Percentiles rank a stretch among this genome's conserved stretches.
Evolutionary conservation across 1,140 invertebrate species (phyloP).

Genomic region (Capitella teleta): DNA sequence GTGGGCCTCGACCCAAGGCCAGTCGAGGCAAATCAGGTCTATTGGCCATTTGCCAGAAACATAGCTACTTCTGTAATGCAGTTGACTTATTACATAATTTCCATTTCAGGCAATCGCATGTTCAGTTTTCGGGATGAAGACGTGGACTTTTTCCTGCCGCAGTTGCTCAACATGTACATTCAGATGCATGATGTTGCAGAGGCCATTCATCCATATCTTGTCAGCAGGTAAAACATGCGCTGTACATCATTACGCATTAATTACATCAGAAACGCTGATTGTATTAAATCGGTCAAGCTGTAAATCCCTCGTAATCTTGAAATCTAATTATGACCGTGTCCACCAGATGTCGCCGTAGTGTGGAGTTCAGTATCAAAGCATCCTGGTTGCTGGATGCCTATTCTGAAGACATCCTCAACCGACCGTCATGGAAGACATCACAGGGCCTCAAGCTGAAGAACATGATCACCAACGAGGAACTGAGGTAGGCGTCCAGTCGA

Average conservation of each 20-base stretch:
- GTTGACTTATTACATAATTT: no score
- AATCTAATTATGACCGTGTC: slow-evolving; percentile 17
- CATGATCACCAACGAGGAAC: slow-evolving; percentile 75
- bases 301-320: neutral
- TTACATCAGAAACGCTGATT: no score
- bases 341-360: slow-evolving; percentile 74
- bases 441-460: slow-evolving; percentile 76
- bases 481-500: slow-evolving; percentile 54
- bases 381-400: slow-evolving; percentile 93
- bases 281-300: no score
- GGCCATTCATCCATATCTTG: slow-evolving; percentile 85
- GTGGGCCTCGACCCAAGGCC: neutral
- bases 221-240: slow-evolving; percentile 58
- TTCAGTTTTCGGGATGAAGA: slow-evolving; percentile 85
- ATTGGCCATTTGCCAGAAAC: no score
- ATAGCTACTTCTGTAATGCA: no score
- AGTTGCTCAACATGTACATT: slow-evolving; percentile 95
- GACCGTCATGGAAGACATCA: slow-evolving; percentile 67
- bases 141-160: slow-evolving; percentile 95
- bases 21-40: no score
- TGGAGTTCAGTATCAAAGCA: slow-evolving; percentile 89
- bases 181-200: slow-evolving; percentile 94
- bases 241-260: no score
- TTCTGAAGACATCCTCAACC: slow-evolving; percentile 54
- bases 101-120: slow-evolving; percentile 71